Evolutionary conservation across 2,797 vertebrate genomes (phyloP), one percentile per base, ranked within the genome.

Genomic region (Protonibea diacanthus): DNA sequence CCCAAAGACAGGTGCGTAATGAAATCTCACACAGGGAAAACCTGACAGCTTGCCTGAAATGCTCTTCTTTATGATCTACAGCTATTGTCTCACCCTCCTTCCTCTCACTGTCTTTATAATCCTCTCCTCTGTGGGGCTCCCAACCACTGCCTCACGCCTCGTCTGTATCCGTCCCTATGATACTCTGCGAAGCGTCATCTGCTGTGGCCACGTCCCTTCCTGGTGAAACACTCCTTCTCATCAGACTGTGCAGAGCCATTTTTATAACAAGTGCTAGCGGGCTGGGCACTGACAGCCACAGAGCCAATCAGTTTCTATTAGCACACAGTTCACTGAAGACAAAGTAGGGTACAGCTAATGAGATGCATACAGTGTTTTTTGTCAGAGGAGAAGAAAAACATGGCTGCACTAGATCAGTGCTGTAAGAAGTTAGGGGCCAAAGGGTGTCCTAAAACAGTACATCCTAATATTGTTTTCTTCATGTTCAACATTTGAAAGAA

Each of bases 1-100:
- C 67, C 75, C 75, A 73, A 64, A 79, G 86, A 90, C 88, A 85
- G 89, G 78, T 82, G 78, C 75, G 81, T 92, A 87, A 93, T 91
- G 83, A 91, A 91, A 91, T 81, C 80, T 81, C 87, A 80, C 73
- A 75, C 64, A 71, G 85, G 78, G 84, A 85, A 86, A 86, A 82
- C 79, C 74, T 87, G 77, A 86, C 83, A 88, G 84, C 77, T 74
- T 75, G 74, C 71, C 66, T 85, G 58, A 61, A 70, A 82, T 79
- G 84, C 62, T 52, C 57, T 62, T 72, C 69, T 69, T 74, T 47
- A 17, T 70, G 67, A 81, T 85, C 73, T 74, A 71, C 68, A 81
- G 42, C 52, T 55, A 77, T 67, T 82, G 67, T 90, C 23, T 75
- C 8, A 73, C 42, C 52, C 62, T 56, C 20, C 57, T 61, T 51